Evolutionary conservation across 2,797 vertebrate species (phyloP).

Genomic region (Notamacropus eugenii): DNA sequence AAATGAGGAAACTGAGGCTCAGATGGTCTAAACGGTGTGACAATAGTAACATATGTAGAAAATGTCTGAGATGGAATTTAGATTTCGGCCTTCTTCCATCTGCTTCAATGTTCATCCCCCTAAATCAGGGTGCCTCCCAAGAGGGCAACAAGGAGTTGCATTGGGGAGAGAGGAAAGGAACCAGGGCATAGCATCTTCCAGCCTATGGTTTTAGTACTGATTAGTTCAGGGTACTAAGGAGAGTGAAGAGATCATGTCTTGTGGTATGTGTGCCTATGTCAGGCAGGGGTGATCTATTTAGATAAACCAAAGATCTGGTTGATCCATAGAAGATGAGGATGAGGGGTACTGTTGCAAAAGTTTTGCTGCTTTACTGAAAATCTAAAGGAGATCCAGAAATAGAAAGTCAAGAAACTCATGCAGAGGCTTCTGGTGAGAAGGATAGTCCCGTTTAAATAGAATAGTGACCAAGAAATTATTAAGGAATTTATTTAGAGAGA

Average conservation of each 20-base stretch:
- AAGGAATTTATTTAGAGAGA: background rate
- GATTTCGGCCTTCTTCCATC: background rate
- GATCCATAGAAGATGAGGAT: too few species aligned
- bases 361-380: too few species aligned
- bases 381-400: too few species aligned
- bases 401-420: too few species aligned
- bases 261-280: background rate
- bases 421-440: too few species aligned
- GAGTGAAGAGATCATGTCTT: background rate
- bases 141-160: background rate
- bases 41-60: background rate
- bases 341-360: too few species aligned
- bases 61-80: background rate
- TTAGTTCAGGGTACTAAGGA: background rate
- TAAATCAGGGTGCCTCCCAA: background rate
- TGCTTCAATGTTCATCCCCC: background rate
- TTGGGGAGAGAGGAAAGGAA: background rate
- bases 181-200: background rate
- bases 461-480: background rate
- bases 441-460: too few species aligned
- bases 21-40: background rate
- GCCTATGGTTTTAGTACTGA: background rate
- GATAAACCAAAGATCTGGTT: background rate
- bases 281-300: background rate
- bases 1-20: background rate